Base-by-base conservation (phyloP, 2,113 vertebrate genomes). In the Neolamprologus devosi region DNA sequence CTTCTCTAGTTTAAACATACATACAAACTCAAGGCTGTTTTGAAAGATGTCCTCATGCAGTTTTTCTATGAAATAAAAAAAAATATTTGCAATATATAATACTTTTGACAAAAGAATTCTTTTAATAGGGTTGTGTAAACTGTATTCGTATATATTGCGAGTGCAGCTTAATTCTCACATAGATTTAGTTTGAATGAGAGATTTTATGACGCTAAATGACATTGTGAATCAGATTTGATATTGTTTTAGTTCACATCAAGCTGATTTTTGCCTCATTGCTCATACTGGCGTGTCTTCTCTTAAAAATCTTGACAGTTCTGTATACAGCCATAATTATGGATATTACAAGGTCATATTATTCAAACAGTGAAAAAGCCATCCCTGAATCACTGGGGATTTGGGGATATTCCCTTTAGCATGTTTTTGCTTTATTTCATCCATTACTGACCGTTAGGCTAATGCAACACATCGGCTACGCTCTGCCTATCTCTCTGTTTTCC, bases 361-460 rank as follows among this genome's bases (percentile, higher is more conserved):
- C 33, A 68, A 37, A 42, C 49, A 21, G 53, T 85, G 30, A 79
- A 80, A 47, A 90, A 87, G 12, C 13, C 58, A 80, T 88, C 80
- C 81, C 17, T 58, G 42, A 91, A 88, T 88, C 85, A 87, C 7
- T 79, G 23, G 68, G 60, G 83, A 87, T 87, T 88, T 80, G 63
- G 51, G 87, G 58, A 78, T 9, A 5, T 70, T 84, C 85, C 80
- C 85, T 84, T 86, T 21, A 81, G 88, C 85, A 82, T 28, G 21
- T 84, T 93, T 82, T 89, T 93, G 70, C 86, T 91, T 89, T 89
- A 87, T 85, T 91, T 87, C 81, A 83, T 87, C 86, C 83, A 88
- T 90, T 92, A 85, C 87, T 90, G 87, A 90, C 85, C 53, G 85
- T 85, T 80, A 75, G 91, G 90, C 89, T 85, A 87, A 89, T 90